Base-by-base conservation (phyloP, 2,888 invertebrate genomes). In the Parnassius glacialis region DNA sequence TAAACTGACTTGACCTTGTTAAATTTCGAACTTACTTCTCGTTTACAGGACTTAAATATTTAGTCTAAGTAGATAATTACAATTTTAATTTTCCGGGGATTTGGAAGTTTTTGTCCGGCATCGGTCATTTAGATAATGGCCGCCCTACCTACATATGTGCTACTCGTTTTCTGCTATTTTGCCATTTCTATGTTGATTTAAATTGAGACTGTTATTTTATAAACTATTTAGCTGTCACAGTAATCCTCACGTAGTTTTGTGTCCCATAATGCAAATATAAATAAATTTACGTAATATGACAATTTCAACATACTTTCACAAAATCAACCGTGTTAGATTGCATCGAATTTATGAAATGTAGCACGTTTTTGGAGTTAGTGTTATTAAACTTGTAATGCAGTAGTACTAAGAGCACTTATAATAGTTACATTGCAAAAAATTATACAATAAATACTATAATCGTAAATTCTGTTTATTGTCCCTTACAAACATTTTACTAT, bases 241-340 rank as follows among this genome's bases (percentile, higher is more conserved):
- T 59, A 42, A 54, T 63, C 45, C 51, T 52, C 62, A 51, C 9
- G 25, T 47, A 47, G 34, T 45, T 12, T 50, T 47, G 13, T 58
- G 44, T 54, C 41, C 7, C 44, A 48, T 62, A 53, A 57, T 62
- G 61, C 50, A 52, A 57, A 45, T 57, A 61, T 62, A 57, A 57
- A 61, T 62, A 57, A 57, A 57, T 62, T 50, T 62, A 54, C 50
- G 57, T 61, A 48, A 57, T 53, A 44, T 50, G 20, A 48, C 12
- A 48, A 53, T 57, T 62, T 62, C 50, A 62, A 53, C 52, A 62
- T 50, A 62, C 57, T 62, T 62, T 62, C 57, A 57, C 62, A 44
- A 53, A 25, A 53, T 20, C 50, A 48, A 42, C 52, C 52, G 16
- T 47, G 42, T 52, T 52, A 57, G 56, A 57, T 61, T 47, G 48